Percentiles rank a stretch among this genome's conserved stretches.
phyloP scores from a whole-genome alignment of 2,113 vertebrate species.

The Amphilophus citrinellus region DNA sequence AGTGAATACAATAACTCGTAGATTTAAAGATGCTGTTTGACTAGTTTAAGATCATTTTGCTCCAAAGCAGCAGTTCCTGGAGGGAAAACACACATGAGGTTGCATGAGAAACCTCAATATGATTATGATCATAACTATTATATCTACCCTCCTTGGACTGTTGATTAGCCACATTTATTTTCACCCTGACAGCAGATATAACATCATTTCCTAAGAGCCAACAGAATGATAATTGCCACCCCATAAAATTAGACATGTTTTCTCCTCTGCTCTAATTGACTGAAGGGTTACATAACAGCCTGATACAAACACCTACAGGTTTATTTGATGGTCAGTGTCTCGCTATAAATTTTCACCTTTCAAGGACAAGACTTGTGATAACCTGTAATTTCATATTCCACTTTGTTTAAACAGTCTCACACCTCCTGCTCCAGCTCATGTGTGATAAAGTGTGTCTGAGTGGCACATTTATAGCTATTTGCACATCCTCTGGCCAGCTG shows the following conservation, averaged over 20 bases:
- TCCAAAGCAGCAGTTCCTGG: not conserved
- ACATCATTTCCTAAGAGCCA: not conserved
- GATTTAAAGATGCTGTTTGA: not conserved
- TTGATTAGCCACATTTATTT: not conserved
- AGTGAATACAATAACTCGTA: not conserved
- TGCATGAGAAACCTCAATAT: no score
- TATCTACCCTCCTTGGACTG: not conserved
- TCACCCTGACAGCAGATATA: not conserved
- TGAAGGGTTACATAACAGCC: not conserved
- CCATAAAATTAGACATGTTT: not conserved
- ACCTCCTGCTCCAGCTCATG: not conserved
- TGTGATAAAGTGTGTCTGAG: not conserved
- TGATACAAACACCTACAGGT: not conserved
- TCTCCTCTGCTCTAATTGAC: not conserved
- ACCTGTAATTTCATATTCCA: not conserved
- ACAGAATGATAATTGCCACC: not conserved
- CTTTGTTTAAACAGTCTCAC: not conserved
- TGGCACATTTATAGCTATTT: slow-evolving; percentile 12
- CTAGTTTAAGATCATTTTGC: not conserved
- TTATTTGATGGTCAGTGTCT: not conserved
- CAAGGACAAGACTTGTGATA: not conserved
- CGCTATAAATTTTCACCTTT: not conserved
- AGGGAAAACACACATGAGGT: no score
- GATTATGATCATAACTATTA: no score
- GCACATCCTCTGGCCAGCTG: not conserved